Percentiles rank a stretch among this genome's conserved stretches.
These are phyloP conservation scores for Thoracochromis brauschi DNA, from an alignment of 2,113 vertebrate species.

Conservation along the genomic window DNA sequence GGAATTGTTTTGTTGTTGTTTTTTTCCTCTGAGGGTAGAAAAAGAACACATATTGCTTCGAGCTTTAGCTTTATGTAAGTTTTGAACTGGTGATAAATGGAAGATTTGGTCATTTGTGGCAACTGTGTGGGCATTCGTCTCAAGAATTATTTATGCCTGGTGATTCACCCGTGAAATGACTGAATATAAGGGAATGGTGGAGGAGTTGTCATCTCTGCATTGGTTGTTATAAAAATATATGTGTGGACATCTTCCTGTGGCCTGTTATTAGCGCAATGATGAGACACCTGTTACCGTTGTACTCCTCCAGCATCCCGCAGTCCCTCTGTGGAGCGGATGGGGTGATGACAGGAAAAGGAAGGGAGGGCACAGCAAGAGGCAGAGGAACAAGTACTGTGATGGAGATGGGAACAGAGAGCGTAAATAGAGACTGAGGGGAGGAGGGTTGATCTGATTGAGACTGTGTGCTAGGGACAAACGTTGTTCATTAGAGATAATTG, in stretches of 20 bases:
- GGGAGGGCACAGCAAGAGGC: not conserved
- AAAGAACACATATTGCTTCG: not conserved
- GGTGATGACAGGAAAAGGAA: not conserved
- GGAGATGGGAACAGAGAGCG: not conserved
- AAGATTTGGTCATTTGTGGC: slow-evolving; percentile 1
- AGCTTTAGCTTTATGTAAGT: slow-evolving; percentile 9
- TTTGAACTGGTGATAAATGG: not conserved
- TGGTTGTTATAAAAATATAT: not conserved
- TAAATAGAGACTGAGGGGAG: not conserved
- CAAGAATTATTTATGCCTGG: slow-evolving; percentile 24
- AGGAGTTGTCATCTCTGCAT: slow-evolving; percentile 10
- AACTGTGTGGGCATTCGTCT: slow-evolving; percentile 13
- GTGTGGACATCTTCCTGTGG: not conserved
- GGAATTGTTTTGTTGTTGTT: not conserved
- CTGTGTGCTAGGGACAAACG: slow-evolving; percentile 8
- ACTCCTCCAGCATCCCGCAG: slow-evolving; percentile 21
- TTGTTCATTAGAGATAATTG: slow-evolving; percentile 18
- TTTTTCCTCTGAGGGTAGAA: not conserved
- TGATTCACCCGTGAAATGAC: slow-evolving; percentile 35
- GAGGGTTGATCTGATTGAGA: slow-evolving; percentile 2
- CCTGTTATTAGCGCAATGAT: slow-evolving; percentile 26
- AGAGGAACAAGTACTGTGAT: not conserved
- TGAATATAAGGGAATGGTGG: not conserved
- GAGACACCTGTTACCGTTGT: slow-evolving; percentile 40
- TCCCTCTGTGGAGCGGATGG: not conserved